Evolutionary conservation across 2,113 vertebrate species (phyloP), one percentile per base, ranked within the genome.

Genomic region (Megalops atlanticus): DNA sequence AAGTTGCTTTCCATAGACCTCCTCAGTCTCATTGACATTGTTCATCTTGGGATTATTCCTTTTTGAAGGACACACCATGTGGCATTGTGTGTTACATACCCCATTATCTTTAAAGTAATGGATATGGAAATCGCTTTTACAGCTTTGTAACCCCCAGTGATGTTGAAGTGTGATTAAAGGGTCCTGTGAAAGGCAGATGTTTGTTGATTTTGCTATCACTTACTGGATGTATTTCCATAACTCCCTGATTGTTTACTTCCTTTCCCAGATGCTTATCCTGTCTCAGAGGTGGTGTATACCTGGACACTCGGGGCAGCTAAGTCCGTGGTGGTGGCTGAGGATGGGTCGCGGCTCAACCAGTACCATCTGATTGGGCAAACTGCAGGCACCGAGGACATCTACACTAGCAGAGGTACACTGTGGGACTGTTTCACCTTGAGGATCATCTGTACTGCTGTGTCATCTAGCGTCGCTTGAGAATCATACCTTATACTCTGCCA

Each of bases 341-440:
- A 99, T 0, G 97, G 97, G 18, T 99, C 97, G 8, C 92, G 97
- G 7, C 95, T 99, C 83, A 99, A 98, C 87, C 97, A 99, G 90
- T 99, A 99, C 69, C 97, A 99, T 81, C 91, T 99, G 87, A 95
- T 97, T 36, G 96, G 96, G 77, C 97, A 98, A 88, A 97, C 95
- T 0, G 97, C 97, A 0, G 96, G 96, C 77, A 97, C 95, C 0
- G 96, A 98, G 90, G 96, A 98, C 87, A 97, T 97, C 91, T 95
- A 92, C 81, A 98, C 97, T 86, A 99, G 97, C 85, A 93, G 97
- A 92, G 98, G 97, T 99, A 91, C 85, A n/a, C n/a, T n/a, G n/a
- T n/a, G 45, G n/a, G 1, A 12, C 43, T n/a, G n/a, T n/a, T n/a
- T n/a, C n/a, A n/a, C n/a, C n/a, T n/a, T n/a, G n/a, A n/a, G n/a